Evolutionary conservation across 1,140 invertebrate genomes (phyloP).

Genomic region (Leguminivora glycinivorella): DNA sequence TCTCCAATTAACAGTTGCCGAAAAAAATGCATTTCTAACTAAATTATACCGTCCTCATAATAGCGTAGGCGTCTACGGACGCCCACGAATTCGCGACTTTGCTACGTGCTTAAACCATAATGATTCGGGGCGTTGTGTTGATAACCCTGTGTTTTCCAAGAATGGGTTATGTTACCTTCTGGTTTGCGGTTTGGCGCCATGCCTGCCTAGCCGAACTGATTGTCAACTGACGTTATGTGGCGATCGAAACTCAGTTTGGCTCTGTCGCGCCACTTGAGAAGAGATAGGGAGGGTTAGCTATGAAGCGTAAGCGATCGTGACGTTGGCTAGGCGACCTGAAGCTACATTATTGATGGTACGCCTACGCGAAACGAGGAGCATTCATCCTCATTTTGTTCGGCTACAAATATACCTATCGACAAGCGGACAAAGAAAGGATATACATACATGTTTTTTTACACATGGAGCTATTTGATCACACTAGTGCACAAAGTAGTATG

Average conservation of each 20-base stretch:
- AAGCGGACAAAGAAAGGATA: not conserved
- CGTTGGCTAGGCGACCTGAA: too few species aligned
- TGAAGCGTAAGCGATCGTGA: too few species aligned
- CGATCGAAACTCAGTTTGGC: too few species aligned
- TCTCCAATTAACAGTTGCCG: not conserved
- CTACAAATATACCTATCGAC: not conserved
- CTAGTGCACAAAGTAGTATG: too few species aligned
- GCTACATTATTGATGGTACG: not conserved
- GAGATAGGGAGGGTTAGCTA: too few species aligned
- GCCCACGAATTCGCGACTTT: not conserved
- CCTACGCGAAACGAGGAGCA: not conserved
- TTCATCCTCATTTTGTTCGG: not conserved
- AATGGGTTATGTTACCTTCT: slow-evolving; percentile 5
- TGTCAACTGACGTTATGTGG: too few species aligned
- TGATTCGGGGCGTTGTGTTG: not conserved
- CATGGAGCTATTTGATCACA: too few species aligned
- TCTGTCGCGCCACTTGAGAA: too few species aligned
- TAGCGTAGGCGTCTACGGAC: not conserved
- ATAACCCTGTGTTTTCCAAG: not conserved
- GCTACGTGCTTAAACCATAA: not conserved
- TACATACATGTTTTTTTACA: not conserved
- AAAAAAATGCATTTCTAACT: slow-evolving; percentile 1
- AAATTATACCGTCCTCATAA: not conserved
- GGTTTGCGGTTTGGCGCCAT: not conserved
- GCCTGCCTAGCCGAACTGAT: too few species aligned